phyloP scores from a whole-genome alignment of 2,797 vertebrate species.

The Pterois miles region DNA sequence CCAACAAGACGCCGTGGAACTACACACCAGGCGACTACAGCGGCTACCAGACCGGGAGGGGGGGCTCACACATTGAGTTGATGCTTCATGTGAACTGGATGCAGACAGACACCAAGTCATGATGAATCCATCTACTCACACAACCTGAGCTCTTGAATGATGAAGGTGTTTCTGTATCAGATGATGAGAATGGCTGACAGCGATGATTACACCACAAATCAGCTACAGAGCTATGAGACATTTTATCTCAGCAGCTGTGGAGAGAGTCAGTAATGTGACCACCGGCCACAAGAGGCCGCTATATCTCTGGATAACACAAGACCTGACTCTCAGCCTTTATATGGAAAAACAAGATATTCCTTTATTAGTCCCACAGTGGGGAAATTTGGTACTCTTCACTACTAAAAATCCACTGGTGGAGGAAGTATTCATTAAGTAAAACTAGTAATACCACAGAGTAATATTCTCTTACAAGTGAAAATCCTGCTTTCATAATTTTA shows the following conservation, averaged over 20 bases:
- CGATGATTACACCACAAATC: constrained; percentile 37
- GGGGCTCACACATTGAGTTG: not conserved
- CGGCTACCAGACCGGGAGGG: constrained; percentile 9
- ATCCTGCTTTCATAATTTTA: too few relatives aligned
- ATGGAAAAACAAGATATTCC: too few relatives aligned
- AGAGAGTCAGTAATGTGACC: not conserved
- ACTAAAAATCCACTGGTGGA: not conserved
- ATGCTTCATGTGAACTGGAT: not conserved
- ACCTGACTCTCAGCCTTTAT: not conserved
- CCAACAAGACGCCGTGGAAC: constrained; percentile 8
- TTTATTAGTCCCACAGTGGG: too few relatives aligned
- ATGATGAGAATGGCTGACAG: constrained; percentile 14
- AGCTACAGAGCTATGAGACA: constrained; percentile 8
- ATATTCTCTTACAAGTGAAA: not conserved
- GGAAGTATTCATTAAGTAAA: not conserved
- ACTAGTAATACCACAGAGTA: not conserved
- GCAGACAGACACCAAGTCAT: not conserved
- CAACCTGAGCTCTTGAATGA: not conserved
- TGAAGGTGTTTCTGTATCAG: constrained; percentile 11
- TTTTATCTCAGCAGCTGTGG: constrained; percentile 1
- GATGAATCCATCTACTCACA: not conserved
- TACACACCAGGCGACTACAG: constrained; percentile 13
- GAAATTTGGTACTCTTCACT: not conserved
- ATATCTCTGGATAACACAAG: constrained; percentile 22
- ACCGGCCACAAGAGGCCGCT: constrained; percentile 71